Evolutionary conservation across 2,888 invertebrate species (phyloP).

Genomic region (Dysmachus trigonus): DNA sequence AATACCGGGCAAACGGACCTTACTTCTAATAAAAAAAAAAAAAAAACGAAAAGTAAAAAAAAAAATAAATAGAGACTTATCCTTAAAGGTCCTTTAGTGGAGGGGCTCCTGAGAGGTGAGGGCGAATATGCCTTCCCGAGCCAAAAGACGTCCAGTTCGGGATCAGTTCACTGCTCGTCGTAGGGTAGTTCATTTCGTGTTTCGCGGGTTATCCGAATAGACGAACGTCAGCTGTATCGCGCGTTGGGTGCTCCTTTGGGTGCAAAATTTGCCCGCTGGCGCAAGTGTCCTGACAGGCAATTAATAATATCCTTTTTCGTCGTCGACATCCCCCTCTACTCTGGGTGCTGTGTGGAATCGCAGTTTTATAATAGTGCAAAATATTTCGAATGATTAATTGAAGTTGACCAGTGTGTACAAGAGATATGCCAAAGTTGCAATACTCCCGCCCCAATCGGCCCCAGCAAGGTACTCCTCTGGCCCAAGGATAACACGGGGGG

Average conservation of each 20-base stretch:
- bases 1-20: not conserved
- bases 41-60: not conserved
- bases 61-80: not conserved
- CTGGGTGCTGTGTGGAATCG: not conserved
- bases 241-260: not conserved
- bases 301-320: not conserved
- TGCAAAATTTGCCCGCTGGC: not conserved
- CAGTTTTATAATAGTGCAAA: not conserved
- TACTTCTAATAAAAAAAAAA: not conserved
- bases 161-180: not conserved
- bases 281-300: slow-evolving; percentile 2
- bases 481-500: slow-evolving; percentile 1
- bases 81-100: not conserved
- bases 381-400: not conserved
- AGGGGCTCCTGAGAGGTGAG: not conserved
- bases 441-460: not conserved
- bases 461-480: not conserved
- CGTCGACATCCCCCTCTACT: not conserved
- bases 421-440: not conserved
- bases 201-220: slow-evolving; percentile 6
- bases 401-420: not conserved
- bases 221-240: not conserved
- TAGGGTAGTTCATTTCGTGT: slow-evolving; percentile 8
- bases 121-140: not conserved
- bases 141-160: not conserved